These are phyloP conservation scores for Laticauda colubrina DNA, from an alignment of 2,113 vertebrate genomes.

Conservation along the genomic window DNA sequence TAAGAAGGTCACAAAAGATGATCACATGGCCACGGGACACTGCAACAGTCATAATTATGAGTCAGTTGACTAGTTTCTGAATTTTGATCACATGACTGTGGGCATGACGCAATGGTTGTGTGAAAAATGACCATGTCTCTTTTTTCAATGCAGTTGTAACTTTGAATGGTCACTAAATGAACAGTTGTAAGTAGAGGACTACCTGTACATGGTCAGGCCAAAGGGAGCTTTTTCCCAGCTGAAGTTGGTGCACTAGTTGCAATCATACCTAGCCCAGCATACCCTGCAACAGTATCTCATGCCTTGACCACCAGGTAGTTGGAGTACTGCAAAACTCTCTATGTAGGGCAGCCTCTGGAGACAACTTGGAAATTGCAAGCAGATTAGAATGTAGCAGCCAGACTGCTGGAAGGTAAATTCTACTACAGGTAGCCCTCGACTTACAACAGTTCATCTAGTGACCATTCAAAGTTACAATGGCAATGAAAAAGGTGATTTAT, in stretches of 20 bases:
- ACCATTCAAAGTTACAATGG: no score
- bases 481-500: no score
- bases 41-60: no score
- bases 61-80: no score
- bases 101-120: no score
- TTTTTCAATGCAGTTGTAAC: no score
- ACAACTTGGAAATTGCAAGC: neutral
- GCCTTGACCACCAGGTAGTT: neutral
- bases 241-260: neutral
- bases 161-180: no score
- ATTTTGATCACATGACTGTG: no score
- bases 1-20: neutral
- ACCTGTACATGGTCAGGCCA: neutral
- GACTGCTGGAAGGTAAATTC: neutral
- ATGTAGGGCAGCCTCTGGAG: neutral
- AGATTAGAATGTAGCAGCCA: neutral
- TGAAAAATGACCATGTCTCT: no score
- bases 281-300: neutral
- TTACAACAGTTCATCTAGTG: no score
- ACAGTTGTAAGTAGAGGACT: no score
- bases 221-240: neutral
- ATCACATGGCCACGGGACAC: neutral
- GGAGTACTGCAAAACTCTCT: neutral
- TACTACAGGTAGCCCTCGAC: no score
- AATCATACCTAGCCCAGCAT: neutral